Base-by-base conservation (phyloP, 2,888 invertebrate species). In the Rhagophthalmus giganteus region DNA sequence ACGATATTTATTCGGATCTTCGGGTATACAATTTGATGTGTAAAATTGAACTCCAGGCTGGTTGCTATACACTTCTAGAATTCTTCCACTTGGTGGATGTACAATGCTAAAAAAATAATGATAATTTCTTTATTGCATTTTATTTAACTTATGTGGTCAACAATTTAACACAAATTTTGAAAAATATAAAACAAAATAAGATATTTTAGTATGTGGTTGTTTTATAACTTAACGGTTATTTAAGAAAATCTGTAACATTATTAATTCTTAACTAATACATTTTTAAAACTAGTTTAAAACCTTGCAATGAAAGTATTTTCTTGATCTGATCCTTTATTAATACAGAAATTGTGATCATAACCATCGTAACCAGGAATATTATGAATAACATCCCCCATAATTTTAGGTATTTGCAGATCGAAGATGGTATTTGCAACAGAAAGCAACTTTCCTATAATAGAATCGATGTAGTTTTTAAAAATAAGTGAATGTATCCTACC, bases 41-140 rank as follows among this genome's bases (percentile, higher is more conserved):
- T 96, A 95, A 66, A 96, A 86, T 72, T 95, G 94, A 46, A 95
- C 81, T 0, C 94, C 94, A 0, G 94, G 94, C 70, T 94, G 91
- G 70, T 93, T 88, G 52, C 91, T 88, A 61, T 84, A 86, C 0
- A 94, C 81, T 70, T 92, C 90, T 42, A 96, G 68, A 38, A 80
- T 82, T 50, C 94, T 80, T 1, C 94, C 93, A 13, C 81, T 79
- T 8, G 69, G 60, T 0, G 86, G 84, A 74, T 91, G 89, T 2
- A 79, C 63, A 0, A 82, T 85, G 62, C 85, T 84, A 59, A 27
- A 63, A 60, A 37, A 20, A 25, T 9, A n/a, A n/a, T n/a, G n/a
- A n/a, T n/a, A 14, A 31, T 8, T 41, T 41, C 9, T 8, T 10
- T 28, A n/a, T 42, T 39, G 9, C 5, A 33, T 2, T 7, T 20